Base-by-base conservation (phyloP, 2,888 invertebrate genomes). In the Mythimna vitellina region DNA sequence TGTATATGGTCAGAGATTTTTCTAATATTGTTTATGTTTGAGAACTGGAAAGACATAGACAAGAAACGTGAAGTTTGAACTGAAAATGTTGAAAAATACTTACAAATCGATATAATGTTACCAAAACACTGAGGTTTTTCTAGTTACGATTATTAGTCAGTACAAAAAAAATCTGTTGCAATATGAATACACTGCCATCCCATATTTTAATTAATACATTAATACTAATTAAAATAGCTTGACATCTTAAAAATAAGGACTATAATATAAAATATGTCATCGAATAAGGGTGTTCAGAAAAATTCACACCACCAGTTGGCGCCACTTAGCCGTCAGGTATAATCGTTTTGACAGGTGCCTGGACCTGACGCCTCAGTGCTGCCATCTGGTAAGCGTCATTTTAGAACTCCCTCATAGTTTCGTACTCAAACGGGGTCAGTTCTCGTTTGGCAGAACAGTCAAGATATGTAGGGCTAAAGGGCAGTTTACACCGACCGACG, bases 61-160 rank as follows among this genome's bases (percentile, higher is more conserved):
- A 25, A 14, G 17, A 51, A 3, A 7, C 8, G n/a, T 29, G 22
- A 32, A 9, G 12, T 46, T 25, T 12, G 8, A 20, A 2, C 38
- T 57, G 49, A 80, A 78, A 64, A 65, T 78, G 60, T 81, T 53
- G 49, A 46, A 46, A 54, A 81, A 67, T 66, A 67, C 63, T 70
- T 70, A 77, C 63, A 60, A 65, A 29, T 51, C 17, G 20, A 8
- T 67, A 22, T 57, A 49, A 65, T 17, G 42, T 71, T 77, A 77
- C 66, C 71, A 61, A 22, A 62, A 61, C 17, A 51, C 58, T 77
- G 56, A 66, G 64, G 22, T 65, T 51, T 22, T 57, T 82, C 42
- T 82, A 71, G 42, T 76, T n/a, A n/a, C 32, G 6, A 4, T 42
- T 56, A 56, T n/a, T n/a, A n/a, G 10, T 77, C n/a, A 51, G 57